Conservation (phyloP, 2,113 vertebrate genomes). For the Hemiscyllium ocellatum region DNA sequence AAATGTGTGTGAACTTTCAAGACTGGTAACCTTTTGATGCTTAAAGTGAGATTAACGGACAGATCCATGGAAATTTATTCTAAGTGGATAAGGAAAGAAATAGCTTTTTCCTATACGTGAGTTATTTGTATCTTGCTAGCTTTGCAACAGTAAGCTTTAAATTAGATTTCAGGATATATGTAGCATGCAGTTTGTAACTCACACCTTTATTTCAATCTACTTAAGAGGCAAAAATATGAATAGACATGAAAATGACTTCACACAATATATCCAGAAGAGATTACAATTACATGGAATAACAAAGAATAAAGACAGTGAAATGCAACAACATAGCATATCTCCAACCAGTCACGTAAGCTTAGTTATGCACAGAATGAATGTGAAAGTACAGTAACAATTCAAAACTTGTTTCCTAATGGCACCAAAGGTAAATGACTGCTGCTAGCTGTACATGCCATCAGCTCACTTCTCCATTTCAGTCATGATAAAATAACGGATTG, state of each 20-base stretch:
- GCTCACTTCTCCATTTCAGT: neutral
- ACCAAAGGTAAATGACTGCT: neutral
- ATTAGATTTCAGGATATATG: constrained; percentile 7
- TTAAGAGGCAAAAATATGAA: neutral
- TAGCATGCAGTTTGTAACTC: constrained; percentile 16
- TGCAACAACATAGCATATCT: neutral
- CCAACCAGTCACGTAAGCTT: neutral
- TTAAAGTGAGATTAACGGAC: neutral
- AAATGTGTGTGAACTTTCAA: neutral
- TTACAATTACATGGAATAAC: neutral
- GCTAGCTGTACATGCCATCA: neutral
- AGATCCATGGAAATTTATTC: neutral
- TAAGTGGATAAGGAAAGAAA: neutral
- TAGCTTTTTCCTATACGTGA: neutral
- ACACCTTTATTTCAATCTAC: neutral
- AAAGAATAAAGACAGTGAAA: neutral
- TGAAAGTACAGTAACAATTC: neutral
- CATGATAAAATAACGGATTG: too few relatives aligned
- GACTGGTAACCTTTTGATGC: neutral
- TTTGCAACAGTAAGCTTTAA: neutral
- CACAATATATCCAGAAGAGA: neutral
- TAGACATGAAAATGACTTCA: neutral
- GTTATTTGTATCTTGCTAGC: neutral
- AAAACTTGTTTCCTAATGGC: neutral
- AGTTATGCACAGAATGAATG: neutral